Evolutionary conservation across 2,113 vertebrate species (phyloP), one percentile per base, ranked within the genome.

Genomic region (Haemorhous mexicanus): DNA sequence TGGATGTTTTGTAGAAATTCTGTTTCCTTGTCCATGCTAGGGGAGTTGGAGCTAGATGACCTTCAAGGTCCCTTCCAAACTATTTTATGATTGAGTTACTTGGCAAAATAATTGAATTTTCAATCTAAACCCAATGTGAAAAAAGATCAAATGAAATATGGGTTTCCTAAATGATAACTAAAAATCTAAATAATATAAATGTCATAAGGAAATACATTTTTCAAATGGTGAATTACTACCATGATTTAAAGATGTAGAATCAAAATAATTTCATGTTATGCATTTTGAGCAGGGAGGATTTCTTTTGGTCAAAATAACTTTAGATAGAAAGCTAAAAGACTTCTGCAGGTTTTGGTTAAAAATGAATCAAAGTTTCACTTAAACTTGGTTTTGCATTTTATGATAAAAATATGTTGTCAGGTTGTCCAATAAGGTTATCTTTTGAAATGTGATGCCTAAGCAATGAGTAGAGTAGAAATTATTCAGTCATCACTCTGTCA

Each of bases 401-500:
- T 47, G 55, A 86, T 26, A 86, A 85, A 90, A 93, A 88, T 44
- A 46, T 46, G 67, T 92, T 93, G 67, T 93, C 88, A 77, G 72
- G 72, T 67, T 97, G 94, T 95, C 88, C 88, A 92, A 62, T 93
- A 80, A 92, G 79, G 59, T 91, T 91, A 83, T 88, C 44, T 49
- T 78, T 84, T 70, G 61, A 92, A 92, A 89, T 50, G 43, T 84
- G 72, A 89, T 94, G 83, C 79, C 46, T 53, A 30, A 90, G 75
- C 87, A 95, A 73, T 83, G 63, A 92, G 67, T 50, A 66, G 82
- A 86, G 88, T 77, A 94, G 76, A 76, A 93, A 93, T 86, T 90
- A 89, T 91, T 88, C 91, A 96, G 68, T 93, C 92, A 94, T 95
- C 92, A 81, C 92, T 64, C 83, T 86, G 88, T 88, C 86, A 86